A percentile compares a stretch with the other conserved stretches of the same genome.
phyloP scores from a whole-genome alignment of 2,113 vertebrate genomes.

The Hippocampus zosterae region DNA sequence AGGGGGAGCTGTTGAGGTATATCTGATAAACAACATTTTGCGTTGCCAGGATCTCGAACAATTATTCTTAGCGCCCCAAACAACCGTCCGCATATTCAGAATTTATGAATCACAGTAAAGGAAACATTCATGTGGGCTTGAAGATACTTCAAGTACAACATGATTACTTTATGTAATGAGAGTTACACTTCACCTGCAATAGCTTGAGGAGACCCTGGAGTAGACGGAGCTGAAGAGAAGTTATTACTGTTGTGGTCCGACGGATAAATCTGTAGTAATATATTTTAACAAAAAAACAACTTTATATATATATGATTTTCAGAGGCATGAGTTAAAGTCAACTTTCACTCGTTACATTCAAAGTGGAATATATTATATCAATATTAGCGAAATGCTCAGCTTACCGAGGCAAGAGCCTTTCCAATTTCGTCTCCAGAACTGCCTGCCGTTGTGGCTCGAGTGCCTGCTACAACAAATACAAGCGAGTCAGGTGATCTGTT shows the following conservation, averaged over 20 bases:
- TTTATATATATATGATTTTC: background rate
- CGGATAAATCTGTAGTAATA: slow-evolving; percentile 86
- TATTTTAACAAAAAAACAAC: background rate
- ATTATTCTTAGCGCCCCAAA: background rate
- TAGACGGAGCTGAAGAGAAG: slow-evolving; percentile 92
- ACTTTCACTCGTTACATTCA: background rate
- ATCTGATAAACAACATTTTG: slow-evolving; percentile 15
- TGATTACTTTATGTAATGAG: background rate
- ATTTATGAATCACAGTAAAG: background rate
- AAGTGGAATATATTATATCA: background rate
- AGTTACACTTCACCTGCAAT: slow-evolving; percentile 79
- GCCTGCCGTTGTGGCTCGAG: slow-evolving; percentile 83
- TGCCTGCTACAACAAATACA: slow-evolving; percentile 70
- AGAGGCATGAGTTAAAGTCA: background rate
- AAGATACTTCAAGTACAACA: background rate
- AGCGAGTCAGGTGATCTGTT: slow-evolving; percentile 27
- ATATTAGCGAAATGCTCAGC: slow-evolving; percentile 37
- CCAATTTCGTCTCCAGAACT: slow-evolving; percentile 97
- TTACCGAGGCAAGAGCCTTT: slow-evolving; percentile 96
- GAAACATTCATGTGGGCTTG: background rate
- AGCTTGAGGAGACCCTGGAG: slow-evolving; percentile 93
- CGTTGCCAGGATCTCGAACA: background rate
- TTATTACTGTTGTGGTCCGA: slow-evolving; percentile 98
- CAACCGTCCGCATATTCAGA: background rate
- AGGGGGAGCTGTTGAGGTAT: slow-evolving; percentile 61